A percentile compares a stretch with the other conserved stretches of the same genome.
phyloP scores from a whole-genome alignment of 2,888 invertebrate genomes.

The Rhaphigaster nebulosa region DNA sequence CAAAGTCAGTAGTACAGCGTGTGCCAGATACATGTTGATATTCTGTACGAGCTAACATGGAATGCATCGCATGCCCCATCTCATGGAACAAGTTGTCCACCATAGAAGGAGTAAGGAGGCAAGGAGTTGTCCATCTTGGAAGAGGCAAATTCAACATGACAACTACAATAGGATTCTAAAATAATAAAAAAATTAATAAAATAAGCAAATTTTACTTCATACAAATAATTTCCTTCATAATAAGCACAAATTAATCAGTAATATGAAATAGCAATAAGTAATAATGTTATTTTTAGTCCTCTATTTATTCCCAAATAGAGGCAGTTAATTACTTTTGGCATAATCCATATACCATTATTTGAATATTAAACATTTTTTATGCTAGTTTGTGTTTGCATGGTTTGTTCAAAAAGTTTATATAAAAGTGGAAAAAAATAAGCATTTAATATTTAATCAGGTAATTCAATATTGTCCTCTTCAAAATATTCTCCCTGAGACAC shows the following conservation, averaged over 20 bases:
- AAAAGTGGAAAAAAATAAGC: too few relatives aligned
- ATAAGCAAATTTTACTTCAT: not conserved
- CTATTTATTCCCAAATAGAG: too few relatives aligned
- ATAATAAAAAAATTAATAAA: constrained; percentile 29
- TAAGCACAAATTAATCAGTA: not conserved
- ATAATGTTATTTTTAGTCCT: too few relatives aligned
- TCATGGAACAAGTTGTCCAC: constrained; percentile 99
- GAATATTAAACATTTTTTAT: too few relatives aligned
- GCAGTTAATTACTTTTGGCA: too few relatives aligned
- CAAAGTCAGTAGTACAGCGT: constrained; percentile 96
- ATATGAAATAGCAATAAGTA: constrained; percentile 1
- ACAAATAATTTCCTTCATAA: too few relatives aligned
- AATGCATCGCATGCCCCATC: constrained; percentile 99
- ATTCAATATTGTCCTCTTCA: too few relatives aligned
- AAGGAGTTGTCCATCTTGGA: constrained; percentile 82
- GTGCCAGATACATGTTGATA: constrained; percentile 99
- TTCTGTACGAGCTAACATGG: constrained; percentile 94
- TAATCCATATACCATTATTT: too few relatives aligned
- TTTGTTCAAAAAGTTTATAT: too few relatives aligned
- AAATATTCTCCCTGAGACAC: too few relatives aligned
- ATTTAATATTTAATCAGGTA: too few relatives aligned
- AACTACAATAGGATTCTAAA: constrained; percentile 88
- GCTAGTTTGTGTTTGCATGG: too few relatives aligned
- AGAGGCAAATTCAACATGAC: constrained; percentile 89
- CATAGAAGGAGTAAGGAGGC: constrained; percentile 84